These are phyloP conservation scores for Anas capensis DNA, from an alignment of 2,797 vertebrate genomes.

Conservation along the genomic window DNA sequence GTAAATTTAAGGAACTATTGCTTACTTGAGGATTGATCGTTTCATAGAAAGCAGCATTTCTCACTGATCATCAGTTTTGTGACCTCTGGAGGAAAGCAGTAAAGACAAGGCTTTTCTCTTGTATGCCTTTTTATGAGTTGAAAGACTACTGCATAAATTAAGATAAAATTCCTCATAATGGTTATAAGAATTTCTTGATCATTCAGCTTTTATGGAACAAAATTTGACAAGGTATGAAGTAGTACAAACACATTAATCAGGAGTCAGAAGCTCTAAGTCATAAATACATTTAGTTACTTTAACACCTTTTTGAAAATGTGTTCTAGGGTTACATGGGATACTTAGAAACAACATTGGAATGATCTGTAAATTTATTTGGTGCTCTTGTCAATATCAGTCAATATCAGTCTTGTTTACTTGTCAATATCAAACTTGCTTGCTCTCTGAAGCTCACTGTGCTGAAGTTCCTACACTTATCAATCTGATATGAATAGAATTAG, in stretches of 20 bases:
- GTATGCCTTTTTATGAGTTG: background rate
- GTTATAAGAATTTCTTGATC: background rate
- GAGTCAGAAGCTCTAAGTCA: background rate
- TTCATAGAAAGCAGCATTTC: background rate
- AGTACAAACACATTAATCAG: background rate
- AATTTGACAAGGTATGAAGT: background rate
- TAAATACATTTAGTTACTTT: background rate
- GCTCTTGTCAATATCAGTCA: no score
- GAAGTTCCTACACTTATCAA: background rate
- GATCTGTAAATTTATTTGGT: background rate
- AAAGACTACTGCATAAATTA: background rate
- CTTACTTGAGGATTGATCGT: background rate
- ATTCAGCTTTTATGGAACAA: background rate
- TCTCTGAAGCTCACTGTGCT: background rate
- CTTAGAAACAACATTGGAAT: background rate
- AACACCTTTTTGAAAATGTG: background rate
- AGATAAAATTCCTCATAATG: background rate
- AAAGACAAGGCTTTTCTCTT: background rate
- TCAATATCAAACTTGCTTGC: background rate
- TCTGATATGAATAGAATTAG: background rate
- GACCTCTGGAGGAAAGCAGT: background rate
- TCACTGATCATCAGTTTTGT: background rate
- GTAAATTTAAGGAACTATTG: background rate
- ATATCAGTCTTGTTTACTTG: no score
- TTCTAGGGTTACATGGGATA: background rate